These are phyloP conservation scores for Campoplex capitator DNA, from an alignment of 2,888 invertebrate genomes.

Conservation along the genomic window DNA sequence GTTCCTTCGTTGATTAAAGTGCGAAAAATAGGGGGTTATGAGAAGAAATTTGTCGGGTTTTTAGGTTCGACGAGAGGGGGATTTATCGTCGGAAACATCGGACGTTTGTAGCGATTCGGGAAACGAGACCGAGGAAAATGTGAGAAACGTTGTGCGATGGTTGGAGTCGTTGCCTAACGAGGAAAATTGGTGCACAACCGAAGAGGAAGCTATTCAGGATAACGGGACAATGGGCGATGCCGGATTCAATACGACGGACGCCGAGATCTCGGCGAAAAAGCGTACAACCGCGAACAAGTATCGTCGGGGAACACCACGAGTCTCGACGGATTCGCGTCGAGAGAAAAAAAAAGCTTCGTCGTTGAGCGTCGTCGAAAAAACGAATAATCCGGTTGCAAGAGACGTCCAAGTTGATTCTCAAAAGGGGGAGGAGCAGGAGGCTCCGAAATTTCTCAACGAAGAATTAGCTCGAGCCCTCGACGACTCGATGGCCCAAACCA, in stretches of 20 bases:
- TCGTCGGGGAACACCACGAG: conserved; percentile 45
- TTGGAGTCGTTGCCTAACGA: conserved; percentile 67
- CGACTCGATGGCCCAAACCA: conserved; percentile 69
- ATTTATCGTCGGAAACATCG: conserved; percentile 38
- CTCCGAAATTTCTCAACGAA: conserved; percentile 67
- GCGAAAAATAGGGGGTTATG: not conserved
- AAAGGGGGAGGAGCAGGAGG: not conserved
- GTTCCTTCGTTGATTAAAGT: not conserved
- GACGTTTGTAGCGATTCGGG: conserved; percentile 70
- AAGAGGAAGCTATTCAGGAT: conserved; percentile 48
- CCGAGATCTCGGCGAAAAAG: not conserved
- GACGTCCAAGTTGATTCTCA: not conserved
- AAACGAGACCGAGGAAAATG: conserved; percentile 69
- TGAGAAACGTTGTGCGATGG: conserved; percentile 67
- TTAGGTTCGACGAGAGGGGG: not conserved
- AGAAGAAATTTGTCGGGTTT: not conserved
- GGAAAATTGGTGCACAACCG: conserved; percentile 67
- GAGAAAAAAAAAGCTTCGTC: conserved; percentile 3
- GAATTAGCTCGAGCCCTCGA: conserved; percentile 68
- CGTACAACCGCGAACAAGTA: conserved; percentile 37
- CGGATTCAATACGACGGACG: not conserved
- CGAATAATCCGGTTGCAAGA: not conserved
- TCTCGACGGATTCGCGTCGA: not conserved
- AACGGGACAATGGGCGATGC: conserved; percentile 48
- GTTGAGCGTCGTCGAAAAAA: not conserved